Evolutionary conservation across 2,113 vertebrate species (phyloP).

Genomic region (Lota lota): DNA sequence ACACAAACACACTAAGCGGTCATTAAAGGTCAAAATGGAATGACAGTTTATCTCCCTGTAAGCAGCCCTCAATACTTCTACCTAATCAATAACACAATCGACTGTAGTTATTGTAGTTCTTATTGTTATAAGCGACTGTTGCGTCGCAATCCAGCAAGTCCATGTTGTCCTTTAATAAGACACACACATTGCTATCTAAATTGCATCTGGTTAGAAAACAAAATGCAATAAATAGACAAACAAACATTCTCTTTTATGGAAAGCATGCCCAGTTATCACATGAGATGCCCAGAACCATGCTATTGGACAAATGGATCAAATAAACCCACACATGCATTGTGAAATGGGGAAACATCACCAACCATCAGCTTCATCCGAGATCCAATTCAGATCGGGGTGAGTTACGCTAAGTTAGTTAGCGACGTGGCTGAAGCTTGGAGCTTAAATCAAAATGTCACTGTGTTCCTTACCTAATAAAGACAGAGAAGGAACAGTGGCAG

Average conservation of each 20-base stretch:
- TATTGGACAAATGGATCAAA: too few species aligned
- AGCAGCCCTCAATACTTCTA: conserved; percentile 14
- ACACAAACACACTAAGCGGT: too few species aligned
- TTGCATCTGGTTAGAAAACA: conserved; percentile 23
- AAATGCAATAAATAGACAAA: conserved; percentile 16
- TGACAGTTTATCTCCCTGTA: not conserved
- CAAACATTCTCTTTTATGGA: conserved; percentile 27
- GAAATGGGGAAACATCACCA: too few species aligned
- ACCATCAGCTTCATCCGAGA: conserved; percentile 46
- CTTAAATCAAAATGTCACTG: conserved; percentile 39
- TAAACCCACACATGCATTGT: too few species aligned
- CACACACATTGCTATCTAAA: conserved; percentile 15
- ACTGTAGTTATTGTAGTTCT: too few species aligned
- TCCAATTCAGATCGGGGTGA: conserved; percentile 18
- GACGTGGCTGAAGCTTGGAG: conserved; percentile 23
- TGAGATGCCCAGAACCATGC: too few species aligned
- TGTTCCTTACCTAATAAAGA: conserved; percentile 56
- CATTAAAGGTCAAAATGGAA: conserved; percentile 15
- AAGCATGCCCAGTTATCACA: conserved; percentile 4
- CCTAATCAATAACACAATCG: not conserved
- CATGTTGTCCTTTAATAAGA: conserved; percentile 14
- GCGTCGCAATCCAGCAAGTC: not conserved
- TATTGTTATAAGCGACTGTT: too few species aligned
- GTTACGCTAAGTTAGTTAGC: conserved; percentile 23
- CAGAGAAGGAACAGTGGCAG: conserved; percentile 32